Conservation (phyloP, 2,113 vertebrate species). For the Shinisaurus crocodilurus region DNA sequence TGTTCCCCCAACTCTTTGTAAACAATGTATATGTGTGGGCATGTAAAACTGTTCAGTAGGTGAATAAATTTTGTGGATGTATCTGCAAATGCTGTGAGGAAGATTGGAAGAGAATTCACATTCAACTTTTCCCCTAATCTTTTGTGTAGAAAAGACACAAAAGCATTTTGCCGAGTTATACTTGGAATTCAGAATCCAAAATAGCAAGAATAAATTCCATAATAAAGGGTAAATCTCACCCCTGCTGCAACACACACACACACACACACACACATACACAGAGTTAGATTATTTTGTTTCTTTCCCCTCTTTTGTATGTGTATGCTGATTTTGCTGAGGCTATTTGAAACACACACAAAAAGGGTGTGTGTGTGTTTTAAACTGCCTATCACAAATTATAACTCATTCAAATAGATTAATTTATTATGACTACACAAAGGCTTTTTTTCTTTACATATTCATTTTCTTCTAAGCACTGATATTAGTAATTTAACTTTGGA, state of each 20-base stretch:
- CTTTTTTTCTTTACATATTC: constrained; percentile 75
- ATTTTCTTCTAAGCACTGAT: constrained; percentile 75
- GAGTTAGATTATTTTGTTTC: constrained; percentile 16
- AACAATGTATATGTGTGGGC: neutral
- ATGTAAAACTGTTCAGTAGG: neutral
- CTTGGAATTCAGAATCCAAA: neutral
- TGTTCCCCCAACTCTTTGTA: neutral
- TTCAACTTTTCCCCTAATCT: neutral
- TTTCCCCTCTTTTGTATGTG: constrained; percentile 36
- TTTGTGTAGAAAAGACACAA: neutral
- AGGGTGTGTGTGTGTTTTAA: neutral
- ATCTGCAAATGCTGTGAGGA: neutral
- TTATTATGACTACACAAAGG: constrained; percentile 59
- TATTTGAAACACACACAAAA: constrained; percentile 35
- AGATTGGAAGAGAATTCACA: neutral
- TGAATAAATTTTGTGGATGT: neutral
- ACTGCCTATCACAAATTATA: constrained; percentile 67
- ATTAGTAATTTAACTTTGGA: constrained; percentile 79
- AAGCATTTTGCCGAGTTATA: neutral
- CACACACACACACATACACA: too few species aligned
- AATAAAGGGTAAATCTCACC: neutral
- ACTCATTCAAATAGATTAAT: constrained; percentile 69
- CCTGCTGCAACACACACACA: neutral
- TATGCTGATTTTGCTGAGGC: constrained; percentile 18
- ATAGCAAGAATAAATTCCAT: neutral